phyloP scores from a whole-genome alignment of 2,113 vertebrate species.

The Gallinago undulata region DNA sequence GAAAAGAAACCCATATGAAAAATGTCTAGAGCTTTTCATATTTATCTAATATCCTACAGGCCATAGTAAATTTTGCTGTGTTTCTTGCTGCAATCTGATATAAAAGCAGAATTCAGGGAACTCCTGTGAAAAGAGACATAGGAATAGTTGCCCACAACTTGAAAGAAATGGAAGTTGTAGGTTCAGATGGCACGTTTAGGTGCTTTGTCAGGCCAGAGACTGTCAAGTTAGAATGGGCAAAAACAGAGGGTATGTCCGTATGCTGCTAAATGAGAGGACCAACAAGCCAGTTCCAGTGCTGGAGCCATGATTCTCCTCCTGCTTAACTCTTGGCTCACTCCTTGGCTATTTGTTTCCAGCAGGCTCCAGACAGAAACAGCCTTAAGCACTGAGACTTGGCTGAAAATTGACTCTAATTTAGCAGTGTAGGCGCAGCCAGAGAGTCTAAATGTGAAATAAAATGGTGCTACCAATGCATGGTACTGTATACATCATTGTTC shows the following conservation, averaged over 20 bases:
- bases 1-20: neutral
- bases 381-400: constrained; percentile 52
- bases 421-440: neutral
- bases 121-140: neutral
- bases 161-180: neutral
- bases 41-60: neutral
- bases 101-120: neutral
- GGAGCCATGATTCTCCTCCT: constrained; percentile 7
- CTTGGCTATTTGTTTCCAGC: constrained; percentile 38
- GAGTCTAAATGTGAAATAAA: constrained; percentile 18
- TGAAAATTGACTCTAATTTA: constrained; percentile 38
- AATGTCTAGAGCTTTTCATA: neutral
- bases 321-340: constrained; percentile 31
- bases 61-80: neutral
- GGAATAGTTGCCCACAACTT: neutral
- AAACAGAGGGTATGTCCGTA: neutral
- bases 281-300: neutral
- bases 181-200: neutral
- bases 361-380: constrained; percentile 51
- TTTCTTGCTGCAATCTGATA: neutral
- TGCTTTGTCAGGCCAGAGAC: neutral
- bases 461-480: neutral
- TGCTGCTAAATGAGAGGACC: neutral
- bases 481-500: neutral
- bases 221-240: neutral